Evolutionary conservation across 1,140 invertebrate species (phyloP), one percentile per base, ranked within the genome.

Genomic region (Pseudomyrmex flavicornis): DNA sequence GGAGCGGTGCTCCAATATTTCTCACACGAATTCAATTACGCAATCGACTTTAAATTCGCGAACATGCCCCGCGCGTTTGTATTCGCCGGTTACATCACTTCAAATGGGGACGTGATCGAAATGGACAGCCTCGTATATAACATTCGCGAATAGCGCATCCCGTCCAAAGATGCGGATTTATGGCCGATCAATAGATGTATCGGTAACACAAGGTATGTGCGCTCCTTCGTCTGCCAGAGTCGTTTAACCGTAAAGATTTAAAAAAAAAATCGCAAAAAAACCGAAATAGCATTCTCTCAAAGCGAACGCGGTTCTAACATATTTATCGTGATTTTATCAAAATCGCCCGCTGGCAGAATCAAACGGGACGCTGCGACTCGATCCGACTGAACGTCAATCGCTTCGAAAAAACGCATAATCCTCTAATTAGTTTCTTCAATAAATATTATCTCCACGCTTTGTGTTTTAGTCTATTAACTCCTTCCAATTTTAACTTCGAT

Each of bases 281-380:
- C 12, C 35, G 12, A 22, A 22, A 84, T 79, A 82, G 80, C 80
- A 50, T 58, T 46, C 72, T 46, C 79, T 56, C 85, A 86, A 87
- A n/a, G 15, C 4, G n/a, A 52, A 59, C 10, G 44, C n/a, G 15
- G 17, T 50, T 50, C 46, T 52, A 58, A 8, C 54, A 65, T 87
- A 87, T 88, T 88, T 87, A 74, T 87, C 12, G 58, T n/a, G 62
- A 50, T 56, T 26, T 46, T 63, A 17, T 65, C 15, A 12, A 54
- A 26, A 52, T 35, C 26, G 9, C 12, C 17, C 7, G 12, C 7
- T 7, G 1, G 63, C 12, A 4, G 17, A 8, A 58, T 46, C 46
- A 62, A 54, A 13, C 17, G 52, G 82, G 15, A 58, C 48, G 58
- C 17, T 44, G 13, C 26, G 26, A 46, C 20, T 65, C 8, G 35